These are phyloP conservation scores for Ylistrum balloti DNA, from an alignment of 1,140 invertebrate genomes.

Conservation along the genomic window DNA sequence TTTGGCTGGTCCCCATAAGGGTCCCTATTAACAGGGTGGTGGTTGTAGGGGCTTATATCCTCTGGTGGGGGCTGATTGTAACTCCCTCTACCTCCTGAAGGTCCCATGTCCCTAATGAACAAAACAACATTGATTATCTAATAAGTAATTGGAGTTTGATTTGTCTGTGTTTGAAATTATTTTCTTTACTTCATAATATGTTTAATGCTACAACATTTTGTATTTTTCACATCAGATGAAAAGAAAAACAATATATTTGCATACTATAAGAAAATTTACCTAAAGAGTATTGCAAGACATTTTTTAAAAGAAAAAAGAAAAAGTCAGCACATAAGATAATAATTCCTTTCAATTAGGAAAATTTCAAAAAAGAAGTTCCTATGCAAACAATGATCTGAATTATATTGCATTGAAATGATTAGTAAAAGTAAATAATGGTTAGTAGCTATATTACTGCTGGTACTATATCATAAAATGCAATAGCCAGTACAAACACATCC, in stretches of 20 bases:
- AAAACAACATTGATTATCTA: slow-evolving; percentile 5
- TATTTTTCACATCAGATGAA: no score
- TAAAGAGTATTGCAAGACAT: no score
- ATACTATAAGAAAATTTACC: no score
- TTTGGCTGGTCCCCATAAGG: slow-evolving; percentile 48
- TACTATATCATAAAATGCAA: slow-evolving; percentile 37
- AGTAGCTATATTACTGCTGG: not conserved
- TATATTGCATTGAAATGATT: not conserved
- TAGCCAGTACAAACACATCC: not conserved
- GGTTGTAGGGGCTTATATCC: slow-evolving; percentile 41
- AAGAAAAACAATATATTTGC: no score
- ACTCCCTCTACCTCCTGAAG: slow-evolving; percentile 61
- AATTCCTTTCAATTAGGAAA: not conserved
- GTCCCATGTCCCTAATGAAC: slow-evolving; percentile 61
- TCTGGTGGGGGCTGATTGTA: slow-evolving; percentile 62
- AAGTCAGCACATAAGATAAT: no score
- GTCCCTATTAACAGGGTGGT: not conserved
- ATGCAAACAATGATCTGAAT: not conserved
- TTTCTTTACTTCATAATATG: no score
- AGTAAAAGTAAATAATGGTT: no score
- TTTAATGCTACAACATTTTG: no score
- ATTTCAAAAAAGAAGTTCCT: not conserved
- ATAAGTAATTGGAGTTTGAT: not conserved
- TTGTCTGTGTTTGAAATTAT: not conserved
- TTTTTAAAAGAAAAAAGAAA: no score